phyloP scores from a whole-genome alignment of 2,888 invertebrate species.

The Laothoe populi region DNA sequence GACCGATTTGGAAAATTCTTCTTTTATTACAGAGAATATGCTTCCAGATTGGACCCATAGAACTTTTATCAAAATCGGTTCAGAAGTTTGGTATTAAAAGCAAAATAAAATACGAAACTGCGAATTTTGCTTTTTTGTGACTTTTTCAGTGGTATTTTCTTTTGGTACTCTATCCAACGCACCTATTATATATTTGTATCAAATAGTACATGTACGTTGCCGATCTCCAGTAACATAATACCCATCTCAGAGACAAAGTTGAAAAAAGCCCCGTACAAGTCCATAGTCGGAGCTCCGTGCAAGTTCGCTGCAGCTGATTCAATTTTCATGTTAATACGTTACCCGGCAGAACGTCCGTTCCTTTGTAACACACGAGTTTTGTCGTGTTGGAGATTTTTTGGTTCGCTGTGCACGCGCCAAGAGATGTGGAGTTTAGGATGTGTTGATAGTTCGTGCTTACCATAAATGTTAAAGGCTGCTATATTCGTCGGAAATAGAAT shows the following conservation, averaged over 20 bases:
- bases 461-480: not conserved
- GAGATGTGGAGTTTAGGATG: not conserved
- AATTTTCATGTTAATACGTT: conserved; percentile 75
- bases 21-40: no score
- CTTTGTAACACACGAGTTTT: conserved; percentile 56
- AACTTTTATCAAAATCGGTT: no score
- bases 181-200: no score
- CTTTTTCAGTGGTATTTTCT: no score
- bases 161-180: no score
- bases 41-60: no score
- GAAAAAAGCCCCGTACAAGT: conserved; percentile 37
- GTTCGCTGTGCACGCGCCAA: not conserved
- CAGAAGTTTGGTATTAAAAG: no score
- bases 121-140: no score
- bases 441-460: not conserved
- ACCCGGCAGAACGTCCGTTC: conserved; percentile 52
- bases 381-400: conserved; percentile 46
- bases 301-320: conserved; percentile 67
- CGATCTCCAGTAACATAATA: not conserved
- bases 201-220: no score
- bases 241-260: conserved; percentile 27
- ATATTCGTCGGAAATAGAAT: no score
- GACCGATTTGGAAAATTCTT: no score
- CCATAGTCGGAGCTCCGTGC: conserved; percentile 47
- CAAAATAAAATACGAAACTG: no score